Percentiles rank a stretch among this genome's conserved stretches.
phyloP scores from a whole-genome alignment of 64 coral and sea anemone genomes.

The Montipora efflorescens region DNA sequence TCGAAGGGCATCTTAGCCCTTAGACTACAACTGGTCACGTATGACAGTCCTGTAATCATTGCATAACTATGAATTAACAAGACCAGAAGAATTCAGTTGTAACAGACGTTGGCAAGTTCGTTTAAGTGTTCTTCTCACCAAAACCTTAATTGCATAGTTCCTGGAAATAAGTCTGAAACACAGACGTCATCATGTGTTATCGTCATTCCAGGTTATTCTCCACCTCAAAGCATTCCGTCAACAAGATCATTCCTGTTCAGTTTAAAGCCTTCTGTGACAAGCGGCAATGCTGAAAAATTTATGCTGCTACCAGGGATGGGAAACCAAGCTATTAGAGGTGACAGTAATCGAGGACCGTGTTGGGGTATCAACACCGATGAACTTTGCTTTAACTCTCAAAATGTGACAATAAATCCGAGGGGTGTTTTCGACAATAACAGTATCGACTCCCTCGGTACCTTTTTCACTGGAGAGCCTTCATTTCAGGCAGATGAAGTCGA shows the following conservation, averaged over 20 bases:
- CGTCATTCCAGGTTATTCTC: too few relatives aligned
- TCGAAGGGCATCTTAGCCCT: too few relatives aligned
- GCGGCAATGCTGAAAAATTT: neutral
- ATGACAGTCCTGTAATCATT: too few relatives aligned
- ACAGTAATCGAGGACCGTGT: neutral
- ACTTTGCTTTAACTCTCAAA: neutral
- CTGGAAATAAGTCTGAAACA: too few relatives aligned
- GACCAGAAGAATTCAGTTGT: too few relatives aligned
- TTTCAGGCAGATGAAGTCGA: neutral
- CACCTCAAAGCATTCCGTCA: neutral
- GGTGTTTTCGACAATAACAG: neutral
- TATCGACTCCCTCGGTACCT: neutral
- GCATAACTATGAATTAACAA: too few relatives aligned
- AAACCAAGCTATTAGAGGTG: neutral
- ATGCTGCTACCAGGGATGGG: neutral
- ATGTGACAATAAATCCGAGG: neutral
- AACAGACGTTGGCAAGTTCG: too few relatives aligned
- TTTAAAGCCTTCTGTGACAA: neutral
- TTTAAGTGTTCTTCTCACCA: too few relatives aligned
- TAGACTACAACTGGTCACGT: too few relatives aligned
- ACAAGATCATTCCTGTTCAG: neutral
- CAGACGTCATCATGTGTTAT: too few relatives aligned
- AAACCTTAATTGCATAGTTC: too few relatives aligned
- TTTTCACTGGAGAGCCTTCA: neutral
- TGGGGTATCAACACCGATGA: neutral